phyloP scores from a whole-genome alignment of 2,888 invertebrate species.

The Autographa gamma region DNA sequence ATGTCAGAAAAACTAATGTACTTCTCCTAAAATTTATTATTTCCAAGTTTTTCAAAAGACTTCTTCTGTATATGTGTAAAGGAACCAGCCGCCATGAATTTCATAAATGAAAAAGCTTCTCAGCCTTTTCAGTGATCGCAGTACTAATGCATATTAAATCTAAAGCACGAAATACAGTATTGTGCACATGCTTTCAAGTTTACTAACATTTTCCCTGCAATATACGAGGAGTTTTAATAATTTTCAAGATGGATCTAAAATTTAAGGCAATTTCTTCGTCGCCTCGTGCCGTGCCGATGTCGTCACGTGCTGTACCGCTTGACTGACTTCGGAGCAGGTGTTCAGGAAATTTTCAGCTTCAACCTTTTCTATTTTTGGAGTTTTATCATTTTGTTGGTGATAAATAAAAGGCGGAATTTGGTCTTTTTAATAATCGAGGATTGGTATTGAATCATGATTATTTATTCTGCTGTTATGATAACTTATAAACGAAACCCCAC shows the following conservation, averaged over 20 bases:
- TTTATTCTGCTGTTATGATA: background rate
- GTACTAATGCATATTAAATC: slow-evolving; percentile 2
- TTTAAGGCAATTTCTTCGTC: background rate
- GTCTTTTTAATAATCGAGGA: too few relatives aligned
- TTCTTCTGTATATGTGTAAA: background rate
- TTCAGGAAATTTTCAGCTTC: slow-evolving; percentile 23
- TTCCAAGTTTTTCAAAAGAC: too few relatives aligned
- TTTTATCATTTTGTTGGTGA: background rate
- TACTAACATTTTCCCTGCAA: background rate
- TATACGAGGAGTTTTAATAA: background rate
- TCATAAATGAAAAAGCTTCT: background rate
- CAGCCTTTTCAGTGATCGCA: background rate
- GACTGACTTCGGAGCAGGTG: slow-evolving; percentile 42
- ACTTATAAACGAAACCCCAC: too few relatives aligned
- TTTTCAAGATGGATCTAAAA: slow-evolving; percentile 8
- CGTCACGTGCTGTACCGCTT: slow-evolving; percentile 43
- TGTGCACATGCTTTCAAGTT: background rate
- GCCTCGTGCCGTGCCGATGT: slow-evolving; percentile 9
- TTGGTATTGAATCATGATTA: too few relatives aligned
- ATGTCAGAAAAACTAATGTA: background rate
- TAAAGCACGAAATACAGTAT: background rate
- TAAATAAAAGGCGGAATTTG: too few relatives aligned
- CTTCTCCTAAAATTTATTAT: too few relatives aligned
- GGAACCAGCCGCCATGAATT: background rate
- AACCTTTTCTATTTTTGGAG: slow-evolving; percentile 14